phyloP scores from a whole-genome alignment of 2,797 vertebrate genomes.

The Pantherophis alleghaniensis region DNA sequence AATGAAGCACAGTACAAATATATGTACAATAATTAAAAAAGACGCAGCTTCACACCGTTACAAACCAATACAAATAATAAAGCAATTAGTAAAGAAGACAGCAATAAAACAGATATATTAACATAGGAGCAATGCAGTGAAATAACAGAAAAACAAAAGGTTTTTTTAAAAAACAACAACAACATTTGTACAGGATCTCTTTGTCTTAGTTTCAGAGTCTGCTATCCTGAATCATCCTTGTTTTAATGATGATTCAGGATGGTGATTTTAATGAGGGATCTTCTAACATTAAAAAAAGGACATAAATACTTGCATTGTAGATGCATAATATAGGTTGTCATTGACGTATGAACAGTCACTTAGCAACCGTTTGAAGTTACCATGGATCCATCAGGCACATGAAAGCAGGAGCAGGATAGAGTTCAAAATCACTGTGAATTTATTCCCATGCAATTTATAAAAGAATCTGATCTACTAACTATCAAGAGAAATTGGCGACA shows the following conservation, averaged over 20 bases:
- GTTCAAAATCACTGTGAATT: background rate
- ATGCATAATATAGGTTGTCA: background rate
- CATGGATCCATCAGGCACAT: background rate
- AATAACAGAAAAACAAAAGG: background rate
- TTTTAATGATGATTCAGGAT: background rate
- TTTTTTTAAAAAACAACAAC: background rate
- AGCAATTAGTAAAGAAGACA: background rate
- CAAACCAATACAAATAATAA: background rate
- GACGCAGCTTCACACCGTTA: background rate
- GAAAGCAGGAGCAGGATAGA: background rate
- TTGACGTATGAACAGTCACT: background rate
- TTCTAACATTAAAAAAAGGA: background rate
- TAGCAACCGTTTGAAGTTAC: background rate
- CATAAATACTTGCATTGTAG: background rate
- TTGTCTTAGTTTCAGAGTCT: background rate
- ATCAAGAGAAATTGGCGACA: background rate
- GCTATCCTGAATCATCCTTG: background rate
- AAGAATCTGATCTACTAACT: background rate
- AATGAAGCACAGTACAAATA: background rate
- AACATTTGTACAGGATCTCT: background rate
- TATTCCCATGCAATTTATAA: background rate
- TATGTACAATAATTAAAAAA: background rate
- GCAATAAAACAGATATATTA: background rate
- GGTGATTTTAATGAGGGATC: background rate
- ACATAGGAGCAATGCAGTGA: background rate